These are phyloP conservation scores for Myiopsitta monachus DNA, from an alignment of 2,113 vertebrate species.

Conservation along the genomic window DNA sequence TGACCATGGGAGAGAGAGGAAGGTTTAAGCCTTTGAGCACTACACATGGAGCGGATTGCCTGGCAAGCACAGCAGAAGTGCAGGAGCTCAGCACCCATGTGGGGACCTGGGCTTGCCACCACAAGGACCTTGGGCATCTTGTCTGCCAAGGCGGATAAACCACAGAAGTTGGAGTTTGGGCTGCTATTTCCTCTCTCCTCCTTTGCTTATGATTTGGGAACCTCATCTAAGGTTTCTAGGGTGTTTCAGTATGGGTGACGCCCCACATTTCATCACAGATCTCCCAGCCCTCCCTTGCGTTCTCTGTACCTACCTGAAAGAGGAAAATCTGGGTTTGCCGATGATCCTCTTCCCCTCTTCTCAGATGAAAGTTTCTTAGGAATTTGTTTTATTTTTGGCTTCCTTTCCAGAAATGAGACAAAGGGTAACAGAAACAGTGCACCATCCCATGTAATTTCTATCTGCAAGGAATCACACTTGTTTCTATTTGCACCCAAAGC, in stretches of 20 bases:
- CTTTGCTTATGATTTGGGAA: not conserved
- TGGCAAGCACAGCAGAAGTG: fast-evolving
- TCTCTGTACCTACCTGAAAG: not conserved
- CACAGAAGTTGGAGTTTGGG: not conserved
- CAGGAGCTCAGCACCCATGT: not conserved
- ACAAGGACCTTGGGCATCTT: fast-evolving
- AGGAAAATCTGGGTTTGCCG: not conserved
- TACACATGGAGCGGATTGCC: not conserved
- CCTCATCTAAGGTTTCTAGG: not conserved
- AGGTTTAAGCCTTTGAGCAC: not conserved
- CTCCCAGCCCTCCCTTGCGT: not conserved
- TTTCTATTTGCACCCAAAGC: not conserved
- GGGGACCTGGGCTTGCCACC: not conserved
- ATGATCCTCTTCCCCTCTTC: not conserved
- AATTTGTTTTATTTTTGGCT: not conserved
- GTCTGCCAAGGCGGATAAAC: not conserved
- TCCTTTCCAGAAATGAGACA: not conserved
- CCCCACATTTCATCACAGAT: not conserved
- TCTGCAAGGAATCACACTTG: not conserved
- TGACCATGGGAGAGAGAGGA: not conserved
- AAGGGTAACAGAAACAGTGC: not conserved
- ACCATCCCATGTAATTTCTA: not conserved
- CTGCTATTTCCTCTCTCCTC: not conserved
- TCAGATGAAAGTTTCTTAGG: not conserved
- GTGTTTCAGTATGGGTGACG: not conserved